Evolutionary conservation across 2,797 vertebrate genomes (phyloP).

Genomic region (Neolamprologus multifasciatus): DNA sequence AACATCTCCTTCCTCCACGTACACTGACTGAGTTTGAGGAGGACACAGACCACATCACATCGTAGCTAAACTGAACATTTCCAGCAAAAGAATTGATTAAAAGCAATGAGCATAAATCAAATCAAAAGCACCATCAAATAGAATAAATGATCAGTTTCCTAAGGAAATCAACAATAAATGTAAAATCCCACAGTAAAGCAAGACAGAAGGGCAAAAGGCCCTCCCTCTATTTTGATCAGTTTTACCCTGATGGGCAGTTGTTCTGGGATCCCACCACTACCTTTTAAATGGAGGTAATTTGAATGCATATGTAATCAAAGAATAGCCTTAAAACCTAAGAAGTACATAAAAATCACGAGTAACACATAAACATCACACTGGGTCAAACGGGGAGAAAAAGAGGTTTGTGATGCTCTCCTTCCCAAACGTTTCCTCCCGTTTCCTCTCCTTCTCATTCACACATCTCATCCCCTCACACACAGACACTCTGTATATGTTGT

Average conservation of each 20-base stretch:
- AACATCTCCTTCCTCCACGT: background rate
- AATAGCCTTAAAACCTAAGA: background rate
- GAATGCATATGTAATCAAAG: background rate
- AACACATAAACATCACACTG: background rate
- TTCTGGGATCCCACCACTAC: background rate
- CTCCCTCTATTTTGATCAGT: background rate
- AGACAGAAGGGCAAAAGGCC: background rate
- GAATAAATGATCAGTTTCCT: background rate
- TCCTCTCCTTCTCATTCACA: background rate
- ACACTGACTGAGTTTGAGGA: background rate
- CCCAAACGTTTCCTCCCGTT: background rate
- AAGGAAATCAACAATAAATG: background rate
- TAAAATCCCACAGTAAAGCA: background rate
- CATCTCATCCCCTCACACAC: background rate
- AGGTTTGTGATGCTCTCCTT: background rate
- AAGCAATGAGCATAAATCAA: background rate
- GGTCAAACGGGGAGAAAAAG: background rate
- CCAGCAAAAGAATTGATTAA: background rate
- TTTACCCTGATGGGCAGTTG: background rate
- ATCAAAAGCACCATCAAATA: background rate
- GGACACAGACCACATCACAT: background rate
- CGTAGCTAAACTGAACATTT: background rate
- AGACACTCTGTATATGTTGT: background rate
- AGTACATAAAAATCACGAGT: background rate
- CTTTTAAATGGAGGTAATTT: background rate